Evolutionary conservation across 2,888 invertebrate species (phyloP), one percentile per base, ranked within the genome.

Genomic region (Capitulum mitella): DNA sequence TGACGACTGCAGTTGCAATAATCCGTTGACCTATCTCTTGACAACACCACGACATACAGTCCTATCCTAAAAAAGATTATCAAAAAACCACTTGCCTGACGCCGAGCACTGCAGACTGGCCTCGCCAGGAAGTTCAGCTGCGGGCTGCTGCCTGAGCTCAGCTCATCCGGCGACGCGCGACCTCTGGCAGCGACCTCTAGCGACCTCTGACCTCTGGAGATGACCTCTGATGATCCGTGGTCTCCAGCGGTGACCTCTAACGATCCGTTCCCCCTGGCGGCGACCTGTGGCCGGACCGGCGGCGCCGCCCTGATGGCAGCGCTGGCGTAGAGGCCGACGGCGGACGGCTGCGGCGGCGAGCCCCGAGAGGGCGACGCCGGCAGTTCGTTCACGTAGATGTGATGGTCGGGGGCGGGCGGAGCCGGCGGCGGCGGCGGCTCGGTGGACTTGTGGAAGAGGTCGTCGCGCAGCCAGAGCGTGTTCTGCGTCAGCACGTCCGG

Each of bases 401-500:
- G 64, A 3, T 34, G 19, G 3, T 16, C 10, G 12, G 6, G 3
- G 51, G 16, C 51, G 22, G 51, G 3, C 16, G 51, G 16, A 16
- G 3, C 22, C 19, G 51, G 16, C 3, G 32, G 5, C 32, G 1
- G 64, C 32, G 6, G 3, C 34, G n/a, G n/a, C n/a, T n/a, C n/a
- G n/a, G n/a, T n/a, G n/a, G n/a, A n/a, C n/a, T 64, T n/a, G 32
- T 64, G 64, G 64, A 64, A 64, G 16, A 64, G 64, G 16, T 64
- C 64, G 19, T 64, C 64, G 16, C 64, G 1, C 64, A 64, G 34
- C 64, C 64, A 64, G 14, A 64, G 64, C 29, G 64, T 64, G 64
- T 64, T 64, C 32, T 14, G 14, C 14, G 34, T 64, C 32, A 64
- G 64, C 19, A 34, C 64, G 64, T 64, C 64, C 19, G 64, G 64